Percentiles rank a stretch among this genome's conserved stretches.
These are phyloP conservation scores for Oegoconia quadripuncta DNA, from an alignment of 2,888 invertebrate species.

Conservation along the genomic window DNA sequence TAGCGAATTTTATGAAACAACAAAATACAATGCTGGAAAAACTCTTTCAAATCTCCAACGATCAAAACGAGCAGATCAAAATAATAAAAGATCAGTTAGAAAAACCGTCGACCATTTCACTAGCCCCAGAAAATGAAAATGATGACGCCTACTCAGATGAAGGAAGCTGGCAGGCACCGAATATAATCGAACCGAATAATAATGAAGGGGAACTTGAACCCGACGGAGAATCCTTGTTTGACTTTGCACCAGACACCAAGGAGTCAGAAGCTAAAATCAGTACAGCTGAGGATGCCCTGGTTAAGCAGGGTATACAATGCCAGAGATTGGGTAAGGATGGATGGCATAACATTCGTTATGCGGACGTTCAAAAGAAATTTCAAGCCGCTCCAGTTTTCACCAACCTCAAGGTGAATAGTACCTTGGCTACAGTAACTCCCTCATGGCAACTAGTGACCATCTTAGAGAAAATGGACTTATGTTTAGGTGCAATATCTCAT, in stretches of 20 bases:
- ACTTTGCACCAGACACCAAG: slow-evolving; percentile 8
- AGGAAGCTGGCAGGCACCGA: too few species aligned
- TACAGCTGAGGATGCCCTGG: slow-evolving; percentile 2
- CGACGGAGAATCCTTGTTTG: not conserved
- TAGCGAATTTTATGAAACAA: too few species aligned
- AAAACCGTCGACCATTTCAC: too few species aligned
- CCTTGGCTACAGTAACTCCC: slow-evolving; percentile 16
- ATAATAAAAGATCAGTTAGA: not conserved
- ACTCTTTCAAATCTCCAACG: too few species aligned
- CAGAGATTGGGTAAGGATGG: slow-evolving; percentile 1
- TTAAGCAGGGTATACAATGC: slow-evolving; percentile 5
- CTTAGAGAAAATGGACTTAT: slow-evolving; percentile 13
- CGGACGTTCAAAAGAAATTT: slow-evolving; percentile 17
- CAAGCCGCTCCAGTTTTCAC: slow-evolving; percentile 20
- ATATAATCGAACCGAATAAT: too few species aligned
- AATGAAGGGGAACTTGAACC: too few species aligned
- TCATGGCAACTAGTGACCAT: slow-evolving; percentile 6
- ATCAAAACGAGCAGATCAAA: not conserved
- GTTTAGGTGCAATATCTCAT: slow-evolving; percentile 16
- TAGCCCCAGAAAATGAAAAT: too few species aligned
- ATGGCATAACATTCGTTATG: slow-evolving; percentile 16
- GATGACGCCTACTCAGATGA: too few species aligned
- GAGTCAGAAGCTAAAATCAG: slow-evolving; percentile 5
- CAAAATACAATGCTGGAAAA: too few species aligned
- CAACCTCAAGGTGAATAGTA: slow-evolving; percentile 13